phyloP scores from a whole-genome alignment of 2,797 vertebrate genomes.

The Sebastes hopkinsi region DNA sequence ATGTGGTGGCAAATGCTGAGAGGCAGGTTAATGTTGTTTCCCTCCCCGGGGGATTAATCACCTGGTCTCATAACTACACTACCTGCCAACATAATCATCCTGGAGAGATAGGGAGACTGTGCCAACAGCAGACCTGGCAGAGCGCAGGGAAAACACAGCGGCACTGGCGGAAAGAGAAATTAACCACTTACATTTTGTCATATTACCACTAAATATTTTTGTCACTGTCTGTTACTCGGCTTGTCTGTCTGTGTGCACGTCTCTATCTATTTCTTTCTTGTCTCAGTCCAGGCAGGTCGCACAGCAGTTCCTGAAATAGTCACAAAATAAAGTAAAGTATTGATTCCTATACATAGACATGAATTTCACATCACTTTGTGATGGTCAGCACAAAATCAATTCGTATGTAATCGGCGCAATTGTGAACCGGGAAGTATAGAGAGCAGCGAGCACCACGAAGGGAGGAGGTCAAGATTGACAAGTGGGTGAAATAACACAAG shows the following conservation, averaged over 20 bases:
- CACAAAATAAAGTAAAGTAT: no score
- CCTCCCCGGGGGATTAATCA: slow-evolving; percentile 72
- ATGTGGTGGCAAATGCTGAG: slow-evolving; percentile 76
- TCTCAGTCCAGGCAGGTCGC: not conserved
- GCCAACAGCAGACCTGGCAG: slow-evolving; percentile 59
- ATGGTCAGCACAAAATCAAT: no score
- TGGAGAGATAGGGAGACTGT: slow-evolving; percentile 51
- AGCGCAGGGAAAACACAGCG: slow-evolving; percentile 19
- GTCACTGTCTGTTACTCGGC: not conserved
- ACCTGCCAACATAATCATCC: slow-evolving; percentile 75
- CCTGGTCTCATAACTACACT: slow-evolving; percentile 66
- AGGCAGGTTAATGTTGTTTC: slow-evolving; percentile 76
- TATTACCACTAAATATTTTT: slow-evolving; percentile 10
- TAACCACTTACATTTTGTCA: slow-evolving; percentile 29
- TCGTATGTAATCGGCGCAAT: no score
- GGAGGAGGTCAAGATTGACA: no score
- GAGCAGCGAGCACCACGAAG: no score
- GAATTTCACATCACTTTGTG: no score
- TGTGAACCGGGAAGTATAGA: no score
- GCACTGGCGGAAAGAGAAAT: slow-evolving; percentile 24
- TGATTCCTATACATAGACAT: no score
- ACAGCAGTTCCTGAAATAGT: no score
- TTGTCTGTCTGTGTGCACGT: not conserved
- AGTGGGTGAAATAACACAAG: no score
- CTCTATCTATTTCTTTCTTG: not conserved